Evolutionary conservation across 2,797 vertebrate species (phyloP).

Genomic region (Rhynchonycteris naso): DNA sequence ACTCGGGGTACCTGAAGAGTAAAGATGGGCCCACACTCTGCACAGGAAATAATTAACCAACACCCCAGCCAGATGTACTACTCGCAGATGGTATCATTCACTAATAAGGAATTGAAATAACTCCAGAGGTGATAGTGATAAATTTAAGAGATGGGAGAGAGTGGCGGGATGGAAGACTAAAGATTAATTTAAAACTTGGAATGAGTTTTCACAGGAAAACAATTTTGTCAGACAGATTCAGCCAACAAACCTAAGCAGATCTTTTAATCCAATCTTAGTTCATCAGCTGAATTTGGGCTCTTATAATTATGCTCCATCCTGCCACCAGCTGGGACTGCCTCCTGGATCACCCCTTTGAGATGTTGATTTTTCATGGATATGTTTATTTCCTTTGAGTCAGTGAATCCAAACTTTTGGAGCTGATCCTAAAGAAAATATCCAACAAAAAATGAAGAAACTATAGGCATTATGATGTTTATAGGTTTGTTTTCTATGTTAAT

Average conservation of each 20-base stretch:
- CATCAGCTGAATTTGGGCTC: not conserved
- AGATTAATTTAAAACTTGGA: constrained; percentile 27
- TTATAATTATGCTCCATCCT: not conserved
- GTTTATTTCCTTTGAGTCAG: not conserved
- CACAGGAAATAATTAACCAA: constrained; percentile 49
- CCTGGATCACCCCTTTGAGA: not conserved
- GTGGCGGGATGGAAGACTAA: not conserved
- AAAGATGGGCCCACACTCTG: not conserved
- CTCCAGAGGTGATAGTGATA: not conserved
- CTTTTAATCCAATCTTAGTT: constrained; percentile 29
- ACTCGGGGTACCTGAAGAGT: not conserved
- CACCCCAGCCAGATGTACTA: not conserved
- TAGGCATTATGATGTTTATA: not conserved
- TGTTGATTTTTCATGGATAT: not conserved
- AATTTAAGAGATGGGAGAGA: not conserved
- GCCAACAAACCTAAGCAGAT: not conserved
- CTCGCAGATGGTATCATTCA: not conserved
- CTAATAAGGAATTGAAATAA: constrained; percentile 7
- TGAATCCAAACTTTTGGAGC: constrained; percentile 32
- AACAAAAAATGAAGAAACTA: not conserved
- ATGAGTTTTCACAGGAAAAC: constrained; percentile 50
- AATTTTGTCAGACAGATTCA: not conserved
- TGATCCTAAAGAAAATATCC: constrained; percentile 11
- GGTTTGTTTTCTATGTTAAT: not conserved
- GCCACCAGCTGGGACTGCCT: not conserved